Evolutionary conservation across 2,888 invertebrate genomes (phyloP), one percentile per base, ranked within the genome.

Genomic region (Micoletzkya japonica): DNA sequence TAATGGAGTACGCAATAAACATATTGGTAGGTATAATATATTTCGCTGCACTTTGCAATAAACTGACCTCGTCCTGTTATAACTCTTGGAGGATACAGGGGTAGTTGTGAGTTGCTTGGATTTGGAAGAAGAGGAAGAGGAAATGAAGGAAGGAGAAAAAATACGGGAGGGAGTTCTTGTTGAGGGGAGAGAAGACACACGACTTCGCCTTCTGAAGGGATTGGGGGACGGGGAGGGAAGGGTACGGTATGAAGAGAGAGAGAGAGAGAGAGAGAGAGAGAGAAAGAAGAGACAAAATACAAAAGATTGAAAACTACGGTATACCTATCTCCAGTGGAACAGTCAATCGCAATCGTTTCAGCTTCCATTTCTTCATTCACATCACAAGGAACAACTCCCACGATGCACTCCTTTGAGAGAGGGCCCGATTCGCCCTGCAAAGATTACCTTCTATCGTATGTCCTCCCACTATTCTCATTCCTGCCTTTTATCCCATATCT

Each of bases 321-420:
- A 6, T 32, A 63, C 63, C 63, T 63, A 32, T 50, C 50, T 28
- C 44, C 24, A 63, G 32, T 63, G 7, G 24, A 24, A 36, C 63
- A 63, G 24, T 63, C 63, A 26, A 63, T 63, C 24, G 30, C 63
- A 17, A 63, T 63, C 24, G 24, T 49, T 34, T 63, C 63, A n/a
- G 63, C 63, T 50, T 63, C 63, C 30, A 63, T 34, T 26, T 63
- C 63, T 14, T 63, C 63, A 6, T 63, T 50, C 1, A 63, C 63
- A 32, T 63, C 63, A 36, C 63, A 34, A 26, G 63, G 63, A 32
- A 63, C 36, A 1, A 24, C 50, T 32, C 63, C 63, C 44, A 63
- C 50, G n/a, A 63, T 37, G 24, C 49, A 63, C 50, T 37, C 63
- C 6, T 36, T 37, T 36, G 50, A 50, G 2, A 24, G 49, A 63